phyloP scores from a whole-genome alignment of 2,888 invertebrate species.

The Hirtodrosophila duncani region DNA sequence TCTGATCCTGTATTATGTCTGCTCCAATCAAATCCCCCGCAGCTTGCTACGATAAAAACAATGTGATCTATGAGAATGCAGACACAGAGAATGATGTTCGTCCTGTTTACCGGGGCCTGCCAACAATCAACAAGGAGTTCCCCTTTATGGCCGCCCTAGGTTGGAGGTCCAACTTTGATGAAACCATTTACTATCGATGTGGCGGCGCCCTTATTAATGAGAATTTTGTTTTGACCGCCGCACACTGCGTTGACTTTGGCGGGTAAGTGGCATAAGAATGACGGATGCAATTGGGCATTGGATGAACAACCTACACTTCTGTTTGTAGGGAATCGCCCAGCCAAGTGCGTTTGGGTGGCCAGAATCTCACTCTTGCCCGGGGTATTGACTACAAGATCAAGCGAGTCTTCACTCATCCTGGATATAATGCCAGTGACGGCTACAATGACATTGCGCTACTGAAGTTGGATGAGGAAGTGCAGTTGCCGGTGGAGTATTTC shows the following conservation, averaged over 20 bases:
- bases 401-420: conserved; percentile 79
- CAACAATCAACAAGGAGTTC: conserved; percentile 33
- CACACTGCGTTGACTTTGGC: conserved; percentile 60
- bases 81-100: too few relatives aligned
- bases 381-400: conserved; percentile 26
- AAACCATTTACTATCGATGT: conserved; percentile 55
- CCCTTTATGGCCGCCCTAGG: conserved; percentile 65
- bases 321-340: conserved; percentile 16
- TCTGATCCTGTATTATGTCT: background rate
- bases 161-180: conserved; percentile 47
- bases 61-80: background rate
- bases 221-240: conserved; percentile 66
- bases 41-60: conserved; percentile 21
- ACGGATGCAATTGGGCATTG: too few relatives aligned
- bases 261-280: too few relatives aligned
- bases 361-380: conserved; percentile 47
- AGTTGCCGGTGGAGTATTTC: background rate
- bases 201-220: conserved; percentile 63
- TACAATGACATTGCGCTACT: conserved; percentile 85
- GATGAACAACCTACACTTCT: background rate
- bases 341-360: conserved; percentile 60
- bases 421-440: conserved; percentile 79
- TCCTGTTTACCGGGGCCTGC: conserved; percentile 19
- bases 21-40: too few relatives aligned
- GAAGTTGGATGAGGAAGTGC: conserved; percentile 76